Conservation (phyloP, 2,113 vertebrate genomes). For the Cololabis saira region DNA sequence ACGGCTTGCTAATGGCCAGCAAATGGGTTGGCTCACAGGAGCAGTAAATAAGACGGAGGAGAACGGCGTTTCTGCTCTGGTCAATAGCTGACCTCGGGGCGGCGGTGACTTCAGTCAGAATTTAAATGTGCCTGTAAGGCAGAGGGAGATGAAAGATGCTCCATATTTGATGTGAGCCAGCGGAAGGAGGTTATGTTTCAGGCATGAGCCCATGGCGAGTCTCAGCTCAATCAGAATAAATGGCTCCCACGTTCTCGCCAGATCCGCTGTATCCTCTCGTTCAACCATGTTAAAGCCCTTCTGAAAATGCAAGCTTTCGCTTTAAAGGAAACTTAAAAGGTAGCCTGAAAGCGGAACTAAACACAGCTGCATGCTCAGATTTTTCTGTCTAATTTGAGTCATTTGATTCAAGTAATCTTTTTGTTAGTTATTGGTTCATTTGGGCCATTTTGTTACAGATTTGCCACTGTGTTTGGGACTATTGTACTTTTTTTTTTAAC, state of each 20-base stretch:
- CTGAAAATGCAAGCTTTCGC: slow-evolving; percentile 22
- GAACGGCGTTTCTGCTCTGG: slow-evolving; percentile 43
- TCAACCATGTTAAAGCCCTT: slow-evolving; percentile 5
- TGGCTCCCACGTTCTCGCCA: neutral
- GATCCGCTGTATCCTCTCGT: neutral
- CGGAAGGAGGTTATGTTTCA: slow-evolving; percentile 25
- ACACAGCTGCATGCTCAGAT: neutral
- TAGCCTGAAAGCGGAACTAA: too few relatives aligned
- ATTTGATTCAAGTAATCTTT: too few relatives aligned
- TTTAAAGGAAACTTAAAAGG: neutral
- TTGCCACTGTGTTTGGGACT: too few relatives aligned
- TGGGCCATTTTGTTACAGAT: too few relatives aligned
- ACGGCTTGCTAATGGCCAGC: slow-evolving; percentile 38
- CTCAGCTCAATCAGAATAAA: slow-evolving; percentile 5
- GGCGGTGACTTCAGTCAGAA: slow-evolving; percentile 16
- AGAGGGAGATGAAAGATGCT: slow-evolving; percentile 4
- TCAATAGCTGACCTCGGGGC: slow-evolving; percentile 43
- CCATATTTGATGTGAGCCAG: neutral
- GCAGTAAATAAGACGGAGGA: slow-evolving; percentile 61
- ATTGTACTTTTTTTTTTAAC: too few relatives aligned
- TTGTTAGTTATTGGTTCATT: too few relatives aligned
- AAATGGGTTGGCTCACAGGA: slow-evolving; percentile 57
- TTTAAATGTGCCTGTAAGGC: slow-evolving; percentile 15
- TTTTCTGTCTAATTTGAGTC: too few relatives aligned
- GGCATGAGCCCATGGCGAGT: neutral